Conservation (phyloP, 2,797 vertebrate species). For the Helicolenus hilgendorfi region DNA sequence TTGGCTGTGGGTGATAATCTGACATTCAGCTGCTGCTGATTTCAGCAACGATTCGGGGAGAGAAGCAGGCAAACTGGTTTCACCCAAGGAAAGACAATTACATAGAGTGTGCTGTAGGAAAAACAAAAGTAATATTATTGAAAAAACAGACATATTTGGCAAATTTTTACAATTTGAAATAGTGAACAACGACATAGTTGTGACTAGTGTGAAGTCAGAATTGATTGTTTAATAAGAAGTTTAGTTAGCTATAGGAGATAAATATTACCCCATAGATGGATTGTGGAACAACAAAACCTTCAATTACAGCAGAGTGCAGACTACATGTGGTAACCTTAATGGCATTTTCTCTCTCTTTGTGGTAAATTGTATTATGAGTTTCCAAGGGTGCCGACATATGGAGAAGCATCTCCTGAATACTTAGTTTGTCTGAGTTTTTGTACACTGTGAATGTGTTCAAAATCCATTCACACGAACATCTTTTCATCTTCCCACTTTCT, state of each 20-base stretch:
- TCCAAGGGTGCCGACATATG: background rate
- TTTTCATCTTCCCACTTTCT: no score
- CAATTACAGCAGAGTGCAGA: background rate
- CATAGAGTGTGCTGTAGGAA: no score
- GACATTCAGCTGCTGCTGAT: conserved; percentile 13
- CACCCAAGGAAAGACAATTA: background rate
- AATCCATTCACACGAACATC: no score
- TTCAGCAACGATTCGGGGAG: background rate
- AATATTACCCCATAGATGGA: background rate
- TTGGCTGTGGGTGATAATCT: conserved; percentile 21
- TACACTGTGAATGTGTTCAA: background rate
- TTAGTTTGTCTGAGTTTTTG: background rate
- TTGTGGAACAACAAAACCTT: background rate
- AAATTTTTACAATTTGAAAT: no score
- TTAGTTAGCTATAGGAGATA: background rate
- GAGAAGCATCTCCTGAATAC: background rate
- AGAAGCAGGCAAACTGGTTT: background rate
- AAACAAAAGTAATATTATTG: background rate
- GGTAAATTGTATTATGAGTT: background rate
- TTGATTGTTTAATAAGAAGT: background rate
- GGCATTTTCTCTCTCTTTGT: background rate
- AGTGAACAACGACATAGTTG: background rate
- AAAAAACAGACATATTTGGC: no score
- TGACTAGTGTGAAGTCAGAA: background rate
- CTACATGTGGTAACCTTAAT: background rate